These are phyloP conservation scores for Scaptomyza montana DNA, from an alignment of 1,140 invertebrate genomes.

Conservation along the genomic window DNA sequence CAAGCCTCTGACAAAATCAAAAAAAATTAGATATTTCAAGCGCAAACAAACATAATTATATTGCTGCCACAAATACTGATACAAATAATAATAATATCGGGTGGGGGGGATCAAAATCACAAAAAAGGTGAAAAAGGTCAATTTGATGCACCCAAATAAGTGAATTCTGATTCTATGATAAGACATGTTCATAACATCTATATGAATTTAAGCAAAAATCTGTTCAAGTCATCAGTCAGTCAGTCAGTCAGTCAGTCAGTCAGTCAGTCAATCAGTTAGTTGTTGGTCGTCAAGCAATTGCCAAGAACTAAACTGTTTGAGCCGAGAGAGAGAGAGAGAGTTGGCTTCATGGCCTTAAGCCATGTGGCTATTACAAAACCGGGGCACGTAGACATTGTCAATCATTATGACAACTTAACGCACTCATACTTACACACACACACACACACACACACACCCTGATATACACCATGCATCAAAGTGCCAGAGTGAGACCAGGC, in stretches of 20 bases:
- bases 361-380: conserved; percentile 37
- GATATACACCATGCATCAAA: conserved; percentile 36
- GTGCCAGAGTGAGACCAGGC: conserved; percentile 3
- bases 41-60: conserved; percentile 8
- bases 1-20: conserved; percentile 12
- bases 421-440: conserved; percentile 43
- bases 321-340: not conserved
- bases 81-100: not conserved
- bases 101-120: no score
- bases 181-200: no score
- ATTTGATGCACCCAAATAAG: no score
- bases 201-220: no score
- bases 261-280: conserved; percentile 1
- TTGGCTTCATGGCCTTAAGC: not conserved
- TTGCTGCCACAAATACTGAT: not conserved
- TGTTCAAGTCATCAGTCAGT: no score
- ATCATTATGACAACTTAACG: conserved; percentile 66
- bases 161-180: no score
- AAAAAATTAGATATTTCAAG: conserved; percentile 23
- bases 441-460: conserved; percentile 37
- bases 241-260: not conserved
- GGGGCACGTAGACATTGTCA: conserved; percentile 56
- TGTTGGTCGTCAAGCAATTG: not conserved
- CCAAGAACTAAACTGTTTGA: conserved; percentile 8
- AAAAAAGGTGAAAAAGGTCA: no score